These are phyloP conservation scores for Donacobius atricapilla DNA, from an alignment of 2,113 vertebrate species.

Conservation along the genomic window DNA sequence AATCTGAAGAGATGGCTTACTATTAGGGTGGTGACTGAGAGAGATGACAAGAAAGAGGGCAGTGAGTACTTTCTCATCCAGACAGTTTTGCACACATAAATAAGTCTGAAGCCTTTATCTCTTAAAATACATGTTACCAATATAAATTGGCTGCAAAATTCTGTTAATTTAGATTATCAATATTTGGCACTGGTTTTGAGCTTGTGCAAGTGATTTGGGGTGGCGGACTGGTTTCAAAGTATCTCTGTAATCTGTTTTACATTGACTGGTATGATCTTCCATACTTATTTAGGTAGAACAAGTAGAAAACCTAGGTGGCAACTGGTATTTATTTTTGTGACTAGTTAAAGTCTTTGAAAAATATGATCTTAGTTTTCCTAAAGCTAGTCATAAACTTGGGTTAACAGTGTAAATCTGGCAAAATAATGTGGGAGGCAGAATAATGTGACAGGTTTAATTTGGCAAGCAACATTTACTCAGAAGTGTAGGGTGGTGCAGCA, in stretches of 20 bases:
- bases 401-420: not conserved
- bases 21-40: slow-evolving; percentile 22
- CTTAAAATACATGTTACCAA: not conserved
- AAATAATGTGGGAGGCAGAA: not conserved
- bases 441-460: not conserved
- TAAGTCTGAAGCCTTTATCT: not conserved
- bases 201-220: not conserved
- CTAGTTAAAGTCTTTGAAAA: not conserved
- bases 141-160: not conserved
- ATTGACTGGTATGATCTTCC: not conserved
- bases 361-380: not conserved
- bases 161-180: not conserved
- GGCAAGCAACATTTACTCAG: not conserved
- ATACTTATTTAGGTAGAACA: not conserved
- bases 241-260: not conserved
- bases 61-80: not conserved
- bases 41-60: not conserved
- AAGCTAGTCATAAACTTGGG: not conserved
- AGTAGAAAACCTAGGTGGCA: not conserved
- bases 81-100: not conserved
- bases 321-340: not conserved
- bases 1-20: slow-evolving; percentile 47
- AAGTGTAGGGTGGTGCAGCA: not conserved
- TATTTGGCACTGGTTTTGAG: not conserved
- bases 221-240: not conserved